phyloP scores from a whole-genome alignment of 2,113 vertebrate genomes.

The Malurus alboscapulatus region DNA sequence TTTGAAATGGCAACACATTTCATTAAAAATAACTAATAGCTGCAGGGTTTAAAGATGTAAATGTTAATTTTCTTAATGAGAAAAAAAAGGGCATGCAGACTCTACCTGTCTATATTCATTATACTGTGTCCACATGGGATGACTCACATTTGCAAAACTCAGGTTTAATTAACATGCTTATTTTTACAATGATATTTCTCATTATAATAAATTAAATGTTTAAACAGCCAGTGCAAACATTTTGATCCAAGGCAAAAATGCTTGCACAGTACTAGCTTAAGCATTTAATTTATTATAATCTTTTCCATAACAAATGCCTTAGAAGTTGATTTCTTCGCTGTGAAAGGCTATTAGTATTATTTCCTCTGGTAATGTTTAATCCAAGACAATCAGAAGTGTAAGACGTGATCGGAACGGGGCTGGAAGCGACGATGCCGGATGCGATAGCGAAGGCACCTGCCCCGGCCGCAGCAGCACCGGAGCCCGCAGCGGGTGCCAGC shows the following conservation, averaged over 20 bases:
- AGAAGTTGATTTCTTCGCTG: conserved; percentile 65
- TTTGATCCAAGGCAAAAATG: conserved; percentile 80
- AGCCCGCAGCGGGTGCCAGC: conserved; percentile 29
- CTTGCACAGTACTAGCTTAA: conserved; percentile 78
- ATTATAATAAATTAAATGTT: conserved; percentile 82
- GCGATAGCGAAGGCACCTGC: conserved; percentile 26
- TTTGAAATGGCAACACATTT: conserved; percentile 73
- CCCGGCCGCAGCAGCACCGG: not conserved
- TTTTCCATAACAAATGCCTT: conserved; percentile 73
- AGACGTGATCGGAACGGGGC: conserved; percentile 60
- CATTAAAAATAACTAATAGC: conserved; percentile 78
- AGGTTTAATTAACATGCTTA: conserved; percentile 79
- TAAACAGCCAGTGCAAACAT: conserved; percentile 81
- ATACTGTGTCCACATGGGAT: conserved; percentile 66
- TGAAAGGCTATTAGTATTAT: conserved; percentile 70
- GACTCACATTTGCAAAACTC: conserved; percentile 70
- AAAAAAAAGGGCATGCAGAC: conserved; percentile 48
- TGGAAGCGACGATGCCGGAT: conserved; percentile 35
- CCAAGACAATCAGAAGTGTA: conserved; percentile 63
- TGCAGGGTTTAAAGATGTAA: conserved; percentile 68
- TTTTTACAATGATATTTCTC: conserved; percentile 74
- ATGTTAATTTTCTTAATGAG: conserved; percentile 71
- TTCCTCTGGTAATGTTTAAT: conserved; percentile 71
- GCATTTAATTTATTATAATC: conserved; percentile 84
- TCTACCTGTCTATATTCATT: conserved; percentile 71